These are phyloP conservation scores for Dromiciops gliroides DNA, from an alignment of 2,113 vertebrate genomes.

Conservation along the genomic window DNA sequence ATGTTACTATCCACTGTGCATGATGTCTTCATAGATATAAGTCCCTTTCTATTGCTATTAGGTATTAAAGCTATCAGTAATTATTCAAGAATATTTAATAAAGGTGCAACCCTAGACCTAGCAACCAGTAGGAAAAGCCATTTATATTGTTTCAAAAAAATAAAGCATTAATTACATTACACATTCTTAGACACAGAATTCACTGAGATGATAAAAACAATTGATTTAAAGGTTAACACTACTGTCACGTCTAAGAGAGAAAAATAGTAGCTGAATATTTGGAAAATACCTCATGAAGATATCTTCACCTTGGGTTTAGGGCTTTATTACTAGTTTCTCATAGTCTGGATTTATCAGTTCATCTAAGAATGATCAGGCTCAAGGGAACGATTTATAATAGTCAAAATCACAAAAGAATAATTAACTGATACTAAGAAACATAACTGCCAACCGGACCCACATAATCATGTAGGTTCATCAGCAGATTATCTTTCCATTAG, in stretches of 20 bases:
- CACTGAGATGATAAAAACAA: not conserved
- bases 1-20: slow-evolving; percentile 38
- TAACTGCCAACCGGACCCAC: not conserved
- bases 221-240: not conserved
- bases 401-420: not conserved
- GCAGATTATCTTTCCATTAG: not conserved
- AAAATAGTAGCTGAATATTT: not conserved
- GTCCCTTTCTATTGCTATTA: not conserved
- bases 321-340: not conserved
- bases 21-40: not conserved
- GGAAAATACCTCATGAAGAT: not conserved
- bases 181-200: not conserved
- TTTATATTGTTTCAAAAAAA: not conserved
- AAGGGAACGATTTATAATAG: not conserved
- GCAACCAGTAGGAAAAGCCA: not conserved
- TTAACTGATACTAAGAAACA: not conserved
- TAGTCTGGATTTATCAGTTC: not conserved
- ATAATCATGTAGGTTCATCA: not conserved
- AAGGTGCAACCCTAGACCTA: slow-evolving; percentile 1
- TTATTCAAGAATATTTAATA: slow-evolving; percentile 14
- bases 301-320: not conserved
- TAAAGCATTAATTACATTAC: not conserved
- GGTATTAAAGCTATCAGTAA: not conserved
- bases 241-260: not conserved
- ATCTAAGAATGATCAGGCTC: not conserved